A percentile compares a stretch with the other conserved stretches of the same genome.
Conservation (phyloP, 53 echinoderm and acorn worm species). For the Antedon mediterranea region DNA sequence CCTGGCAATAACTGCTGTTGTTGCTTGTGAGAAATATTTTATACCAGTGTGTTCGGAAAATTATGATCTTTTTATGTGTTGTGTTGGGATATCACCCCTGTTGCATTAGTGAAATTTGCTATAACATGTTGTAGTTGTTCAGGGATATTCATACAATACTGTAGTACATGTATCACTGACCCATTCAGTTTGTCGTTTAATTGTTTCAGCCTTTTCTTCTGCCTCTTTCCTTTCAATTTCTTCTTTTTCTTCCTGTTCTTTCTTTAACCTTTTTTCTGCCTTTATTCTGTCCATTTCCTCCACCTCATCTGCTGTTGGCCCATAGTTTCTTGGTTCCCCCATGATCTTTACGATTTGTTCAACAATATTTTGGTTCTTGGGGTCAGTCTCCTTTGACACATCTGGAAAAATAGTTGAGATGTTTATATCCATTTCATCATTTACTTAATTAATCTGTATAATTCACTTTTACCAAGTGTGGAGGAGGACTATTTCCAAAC, state of each 20-base stretch:
- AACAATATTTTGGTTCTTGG: constrained; percentile 47
- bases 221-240: constrained; percentile 72
- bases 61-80: no score
- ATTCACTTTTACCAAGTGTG: no score
- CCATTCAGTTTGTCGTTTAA: constrained; percentile 80
- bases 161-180: no score
- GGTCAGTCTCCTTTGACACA: constrained; percentile 73
- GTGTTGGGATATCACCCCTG: no score
- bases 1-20: no score
- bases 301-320: constrained; percentile 78
- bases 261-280: constrained; percentile 87
- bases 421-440: neutral
- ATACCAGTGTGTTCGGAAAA: no score
- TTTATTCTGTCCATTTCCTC: constrained; percentile 72
- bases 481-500: no score
- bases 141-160: no score
- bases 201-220: constrained; percentile 55
- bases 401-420: constrained; percentile 19
- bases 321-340: constrained; percentile 98
- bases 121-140: no score
- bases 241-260: constrained; percentile 78
- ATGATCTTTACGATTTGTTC: constrained; percentile 82
- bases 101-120: no score
- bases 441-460: no score
- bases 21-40: no score